Percentiles rank a stretch among this genome's conserved stretches.
Conservation (phyloP, 2,113 vertebrate species). For the Malurus elegans region DNA sequence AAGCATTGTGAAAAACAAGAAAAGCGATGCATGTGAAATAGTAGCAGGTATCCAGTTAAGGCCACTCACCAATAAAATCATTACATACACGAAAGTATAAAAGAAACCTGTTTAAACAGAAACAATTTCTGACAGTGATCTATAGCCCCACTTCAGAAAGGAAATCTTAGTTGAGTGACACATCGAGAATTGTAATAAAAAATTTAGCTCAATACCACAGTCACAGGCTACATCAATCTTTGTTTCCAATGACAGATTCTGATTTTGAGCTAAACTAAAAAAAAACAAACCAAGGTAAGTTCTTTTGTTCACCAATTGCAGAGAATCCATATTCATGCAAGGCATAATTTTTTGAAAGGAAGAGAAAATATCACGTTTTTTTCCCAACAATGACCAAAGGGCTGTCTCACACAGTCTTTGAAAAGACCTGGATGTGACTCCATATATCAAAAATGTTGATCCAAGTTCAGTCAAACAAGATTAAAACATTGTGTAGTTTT, state of each 20-base stretch:
- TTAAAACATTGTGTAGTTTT: background rate
- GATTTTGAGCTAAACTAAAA: constrained; percentile 12
- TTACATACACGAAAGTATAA: constrained; percentile 47
- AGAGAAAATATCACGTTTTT: background rate
- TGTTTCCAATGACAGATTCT: constrained; percentile 56
- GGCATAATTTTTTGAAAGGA: background rate
- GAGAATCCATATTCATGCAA: constrained; percentile 48
- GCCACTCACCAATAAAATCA: constrained; percentile 56
- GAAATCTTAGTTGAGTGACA: constrained; percentile 69
- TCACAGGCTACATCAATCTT: constrained; percentile 69
- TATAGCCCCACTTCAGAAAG: constrained; percentile 61
- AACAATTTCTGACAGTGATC: constrained; percentile 69
- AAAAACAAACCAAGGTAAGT: background rate
- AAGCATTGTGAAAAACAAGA: background rate
- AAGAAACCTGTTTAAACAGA: constrained; percentile 66
- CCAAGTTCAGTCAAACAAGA: background rate
- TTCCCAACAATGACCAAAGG: background rate
- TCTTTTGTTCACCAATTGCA: background rate
- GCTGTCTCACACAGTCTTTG: background rate
- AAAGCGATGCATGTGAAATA: constrained; percentile 9
- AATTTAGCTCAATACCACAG: constrained; percentile 67
- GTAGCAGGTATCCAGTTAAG: constrained; percentile 53
- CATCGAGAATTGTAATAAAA: constrained; percentile 70
- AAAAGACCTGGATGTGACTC: background rate
- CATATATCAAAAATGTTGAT: background rate